phyloP scores from a whole-genome alignment of 2,113 vertebrate genomes.

The Fulmarus glacialis region DNA sequence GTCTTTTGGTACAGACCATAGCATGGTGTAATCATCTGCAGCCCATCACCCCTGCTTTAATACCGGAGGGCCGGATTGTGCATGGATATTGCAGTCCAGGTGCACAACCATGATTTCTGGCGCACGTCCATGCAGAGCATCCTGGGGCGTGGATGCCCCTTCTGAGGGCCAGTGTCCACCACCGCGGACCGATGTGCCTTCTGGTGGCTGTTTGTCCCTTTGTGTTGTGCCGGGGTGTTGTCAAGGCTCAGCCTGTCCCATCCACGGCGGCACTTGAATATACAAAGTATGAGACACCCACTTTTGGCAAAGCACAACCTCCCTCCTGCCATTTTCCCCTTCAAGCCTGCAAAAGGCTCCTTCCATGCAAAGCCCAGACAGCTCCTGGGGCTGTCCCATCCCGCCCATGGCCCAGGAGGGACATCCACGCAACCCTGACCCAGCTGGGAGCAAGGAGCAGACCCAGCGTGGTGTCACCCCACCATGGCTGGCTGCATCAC shows the following conservation, averaged over 20 bases:
- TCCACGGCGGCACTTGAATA: background rate
- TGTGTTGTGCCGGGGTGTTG: rapidly evolving
- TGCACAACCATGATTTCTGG: background rate
- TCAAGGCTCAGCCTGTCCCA: background rate
- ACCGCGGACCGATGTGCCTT: background rate
- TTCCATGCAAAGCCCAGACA: background rate
- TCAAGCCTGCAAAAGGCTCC: background rate
- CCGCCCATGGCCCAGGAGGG: background rate
- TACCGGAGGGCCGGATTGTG: rapidly evolving
- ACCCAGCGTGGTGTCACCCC: rapidly evolving
- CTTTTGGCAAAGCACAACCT: background rate
- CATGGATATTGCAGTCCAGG: background rate
- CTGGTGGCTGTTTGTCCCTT: background rate
- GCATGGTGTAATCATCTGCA: background rate
- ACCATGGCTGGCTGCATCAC: background rate
- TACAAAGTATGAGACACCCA: background rate
- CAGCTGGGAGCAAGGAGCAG: background rate
- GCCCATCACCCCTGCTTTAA: rapidly evolving
- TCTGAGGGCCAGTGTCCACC: background rate
- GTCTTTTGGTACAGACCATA: background rate
- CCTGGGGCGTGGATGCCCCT: rapidly evolving
- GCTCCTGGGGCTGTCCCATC: background rate
- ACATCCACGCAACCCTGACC: rapidly evolving
- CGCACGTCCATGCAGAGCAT: rapidly evolving
- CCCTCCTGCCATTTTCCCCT: background rate